Base-by-base conservation (phyloP, 1,140 invertebrate species). In the Maniola jurtina region DNA sequence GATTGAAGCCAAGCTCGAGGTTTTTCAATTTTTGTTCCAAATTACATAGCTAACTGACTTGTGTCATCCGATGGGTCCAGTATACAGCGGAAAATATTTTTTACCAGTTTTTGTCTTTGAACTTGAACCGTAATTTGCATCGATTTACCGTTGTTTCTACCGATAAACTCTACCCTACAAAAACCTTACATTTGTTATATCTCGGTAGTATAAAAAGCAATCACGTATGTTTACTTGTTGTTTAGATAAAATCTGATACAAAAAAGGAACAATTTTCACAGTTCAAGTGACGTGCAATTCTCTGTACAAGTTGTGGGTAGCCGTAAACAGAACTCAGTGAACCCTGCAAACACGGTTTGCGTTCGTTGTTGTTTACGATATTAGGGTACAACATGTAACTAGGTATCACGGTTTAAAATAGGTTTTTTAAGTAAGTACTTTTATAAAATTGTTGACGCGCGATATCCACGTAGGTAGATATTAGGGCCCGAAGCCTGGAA, bases 251-350 rank as follows among this genome's bases (percentile, higher is more conserved):
- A 45, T 45, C 42, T 45, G 11, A 6, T 45, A 45, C 10, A 45
- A 45, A 45, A 45, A 45, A 45, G 42, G 13, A 45, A 45, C 42
- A 45, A 45, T 45, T 45, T 45, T 45, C 42, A 45, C 42, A 45
- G 42, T 45, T 45, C 42, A 45, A 45, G 42, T 11, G 5, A 45
- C 42, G 42, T 45, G 42, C 42, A 45, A 45, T 45, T 45, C 13
- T 45, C 42, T 45, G 42, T 13, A 45, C 42, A 45, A 45, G 10
- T 45, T 45, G 42, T n/a, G 42, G 42, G 13, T 45, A 45, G 42
- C 42, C 42, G 48, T 52, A 52, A 52, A 52, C 48, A 52, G 16
- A 52, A 52, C 14, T 52, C 48, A 52, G 48, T 52, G 48, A 52
- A 52, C 48, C 48, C 16, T 25, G 48, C 48, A 52, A 52, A 16